Conservation (phyloP, 2,113 vertebrate genomes). For the Etheostoma spectabile region DNA sequence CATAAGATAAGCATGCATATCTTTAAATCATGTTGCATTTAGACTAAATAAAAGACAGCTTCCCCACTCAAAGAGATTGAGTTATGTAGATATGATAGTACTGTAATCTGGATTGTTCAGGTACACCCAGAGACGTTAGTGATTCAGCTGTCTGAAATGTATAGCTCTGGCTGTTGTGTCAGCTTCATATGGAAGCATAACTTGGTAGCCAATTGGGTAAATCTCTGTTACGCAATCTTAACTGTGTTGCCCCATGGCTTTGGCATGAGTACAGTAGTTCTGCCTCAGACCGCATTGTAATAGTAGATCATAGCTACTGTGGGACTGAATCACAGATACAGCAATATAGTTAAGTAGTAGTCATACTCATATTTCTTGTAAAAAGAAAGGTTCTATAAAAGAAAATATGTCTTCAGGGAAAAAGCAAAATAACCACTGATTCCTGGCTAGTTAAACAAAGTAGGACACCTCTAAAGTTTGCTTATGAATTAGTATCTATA, state of each 20-base stretch:
- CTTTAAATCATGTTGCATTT: not conserved
- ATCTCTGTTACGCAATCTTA: constrained; percentile 15
- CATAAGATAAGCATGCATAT: not conserved
- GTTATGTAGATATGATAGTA: not conserved
- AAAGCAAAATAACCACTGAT: not conserved
- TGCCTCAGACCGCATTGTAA: not conserved
- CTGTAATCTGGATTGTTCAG: not conserved
- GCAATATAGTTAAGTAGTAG: not conserved
- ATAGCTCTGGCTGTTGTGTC: not conserved
- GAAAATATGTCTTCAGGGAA: not conserved
- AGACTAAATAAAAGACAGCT: not conserved
- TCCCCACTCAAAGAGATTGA: not conserved
- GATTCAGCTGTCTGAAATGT: constrained; percentile 19
- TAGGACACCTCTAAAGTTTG: not conserved
- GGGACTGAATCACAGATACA: constrained; percentile 7
- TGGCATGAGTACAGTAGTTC: constrained; percentile 8
- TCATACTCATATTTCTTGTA: not conserved
- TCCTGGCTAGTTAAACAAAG: not conserved
- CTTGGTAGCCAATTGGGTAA: not conserved
- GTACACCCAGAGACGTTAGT: not conserved
- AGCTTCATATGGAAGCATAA: not conserved
- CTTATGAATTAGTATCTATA: not conserved
- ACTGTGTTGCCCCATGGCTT: not conserved
- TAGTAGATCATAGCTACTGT: not conserved
- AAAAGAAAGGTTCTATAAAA: not conserved